A percentile compares a stretch with the other conserved stretches of the same genome.
These are phyloP conservation scores for Urocyon cinereoargenteus DNA, from an alignment of 2,797 vertebrate species.

Conservation along the genomic window DNA sequence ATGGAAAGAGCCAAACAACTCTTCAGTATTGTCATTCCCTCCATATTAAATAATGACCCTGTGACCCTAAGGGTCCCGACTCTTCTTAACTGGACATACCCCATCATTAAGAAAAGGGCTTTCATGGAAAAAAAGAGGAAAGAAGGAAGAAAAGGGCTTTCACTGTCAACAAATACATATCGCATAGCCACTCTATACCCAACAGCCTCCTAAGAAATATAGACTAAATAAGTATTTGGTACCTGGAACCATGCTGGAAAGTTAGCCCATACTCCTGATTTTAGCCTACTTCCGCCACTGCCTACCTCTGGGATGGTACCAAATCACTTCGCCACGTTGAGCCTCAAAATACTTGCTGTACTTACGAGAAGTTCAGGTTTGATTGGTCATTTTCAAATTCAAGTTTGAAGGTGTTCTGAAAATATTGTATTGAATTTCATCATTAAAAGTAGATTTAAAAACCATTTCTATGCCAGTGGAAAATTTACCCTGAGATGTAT, in stretches of 20 bases:
- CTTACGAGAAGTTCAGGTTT: neutral
- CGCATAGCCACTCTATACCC: neutral
- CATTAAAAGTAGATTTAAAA: neutral
- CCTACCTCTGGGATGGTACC: neutral
- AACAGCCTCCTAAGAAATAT: neutral
- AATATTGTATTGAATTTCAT: neutral
- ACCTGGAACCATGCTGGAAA: neutral
- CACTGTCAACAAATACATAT: neutral
- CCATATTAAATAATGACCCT: neutral
- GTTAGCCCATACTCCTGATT: neutral
- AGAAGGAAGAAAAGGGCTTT: neutral
- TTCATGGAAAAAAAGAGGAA: neutral
- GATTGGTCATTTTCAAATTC: neutral
- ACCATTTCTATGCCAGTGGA: neutral
- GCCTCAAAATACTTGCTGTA: neutral
- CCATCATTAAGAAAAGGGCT: neutral
- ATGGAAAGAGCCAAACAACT: neutral
- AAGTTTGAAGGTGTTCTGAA: slow-evolving; percentile 44
- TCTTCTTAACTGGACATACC: neutral
- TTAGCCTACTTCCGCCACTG: neutral
- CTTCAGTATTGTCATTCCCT: neutral
- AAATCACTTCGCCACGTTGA: neutral
- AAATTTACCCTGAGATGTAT: neutral
- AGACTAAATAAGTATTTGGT: neutral
- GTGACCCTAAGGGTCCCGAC: neutral